These are phyloP conservation scores for Enteromius radiatus DNA, from an alignment of 2,797 vertebrate genomes.

Conservation along the genomic window DNA sequence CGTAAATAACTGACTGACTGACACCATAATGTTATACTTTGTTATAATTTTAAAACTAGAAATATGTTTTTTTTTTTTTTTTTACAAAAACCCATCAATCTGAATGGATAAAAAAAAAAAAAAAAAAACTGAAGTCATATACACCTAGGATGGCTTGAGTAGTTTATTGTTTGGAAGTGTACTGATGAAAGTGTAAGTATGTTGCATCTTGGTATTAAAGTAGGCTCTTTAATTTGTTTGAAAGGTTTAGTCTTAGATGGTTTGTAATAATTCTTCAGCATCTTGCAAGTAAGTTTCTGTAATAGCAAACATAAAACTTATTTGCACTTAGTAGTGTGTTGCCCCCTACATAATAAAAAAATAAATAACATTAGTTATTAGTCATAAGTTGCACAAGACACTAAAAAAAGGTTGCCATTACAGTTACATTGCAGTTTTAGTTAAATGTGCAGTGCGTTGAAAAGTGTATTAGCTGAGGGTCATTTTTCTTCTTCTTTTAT, in stretches of 20 bases:
- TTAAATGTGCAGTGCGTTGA: not conserved
- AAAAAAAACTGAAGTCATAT: too few species aligned
- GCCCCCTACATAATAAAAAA: not conserved
- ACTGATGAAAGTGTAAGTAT: not conserved
- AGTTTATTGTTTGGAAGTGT: not conserved
- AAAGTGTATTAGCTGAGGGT: not conserved
- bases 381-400: not conserved
- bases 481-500: not conserved
- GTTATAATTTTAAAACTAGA: too few species aligned
- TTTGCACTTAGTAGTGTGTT: not conserved
- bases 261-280: not conserved
- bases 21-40: too few species aligned
- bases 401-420: not conserved
- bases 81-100: too few species aligned
- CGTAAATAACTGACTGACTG: too few species aligned
- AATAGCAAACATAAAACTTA: not conserved
- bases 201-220: not conserved
- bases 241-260: not conserved
- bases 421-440: not conserved
- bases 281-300: not conserved
- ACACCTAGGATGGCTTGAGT: too few species aligned
- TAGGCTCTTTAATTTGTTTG: not conserved
- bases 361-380: not conserved
- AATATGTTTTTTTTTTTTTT: too few species aligned
- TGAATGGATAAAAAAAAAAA: too few species aligned